Conservation (phyloP, 2,113 vertebrate species). For the Archocentrus centrarchus region DNA sequence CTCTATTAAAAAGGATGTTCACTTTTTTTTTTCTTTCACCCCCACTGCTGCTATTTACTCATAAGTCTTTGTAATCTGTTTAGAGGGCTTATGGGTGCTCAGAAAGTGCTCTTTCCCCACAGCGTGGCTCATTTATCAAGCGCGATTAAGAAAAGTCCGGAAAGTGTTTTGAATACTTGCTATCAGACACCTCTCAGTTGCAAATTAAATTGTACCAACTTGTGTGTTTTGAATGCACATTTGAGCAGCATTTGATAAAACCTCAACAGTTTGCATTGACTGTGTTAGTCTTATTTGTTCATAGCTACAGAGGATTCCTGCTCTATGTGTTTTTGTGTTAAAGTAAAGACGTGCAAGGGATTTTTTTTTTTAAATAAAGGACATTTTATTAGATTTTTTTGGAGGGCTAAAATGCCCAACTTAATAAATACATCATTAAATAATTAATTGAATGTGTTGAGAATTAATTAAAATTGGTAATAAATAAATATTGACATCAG, state of each 20-base stretch:
- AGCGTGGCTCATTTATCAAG: conserved; percentile 71
- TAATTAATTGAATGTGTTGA: background rate
- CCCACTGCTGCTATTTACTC: conserved; percentile 71
- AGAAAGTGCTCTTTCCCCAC: conserved; percentile 73
- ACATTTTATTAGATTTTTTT: background rate
- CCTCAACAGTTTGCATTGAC: conserved; percentile 13
- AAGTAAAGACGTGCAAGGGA: background rate
- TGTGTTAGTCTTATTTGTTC: conserved; percentile 19
- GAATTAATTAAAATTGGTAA: background rate
- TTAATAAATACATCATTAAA: background rate
- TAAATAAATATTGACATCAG: background rate
- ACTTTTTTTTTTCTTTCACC: conserved; percentile 40
- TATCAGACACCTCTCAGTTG: conserved; percentile 56
- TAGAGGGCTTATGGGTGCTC: conserved; percentile 71
- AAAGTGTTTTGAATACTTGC: conserved; percentile 66
- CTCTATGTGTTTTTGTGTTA: background rate
- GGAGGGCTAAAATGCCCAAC: background rate
- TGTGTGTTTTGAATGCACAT: conserved; percentile 61
- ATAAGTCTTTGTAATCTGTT: conserved; percentile 77
- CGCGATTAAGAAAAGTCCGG: conserved; percentile 70
- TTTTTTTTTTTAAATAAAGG: background rate
- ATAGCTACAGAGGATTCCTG: background rate
- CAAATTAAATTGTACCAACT: conserved; percentile 60
- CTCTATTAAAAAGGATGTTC: conserved; percentile 65
- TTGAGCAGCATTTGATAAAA: conserved; percentile 46